These are phyloP conservation scores for Sylvia atricapilla DNA, from an alignment of 2,113 vertebrate genomes.

Conservation along the genomic window DNA sequence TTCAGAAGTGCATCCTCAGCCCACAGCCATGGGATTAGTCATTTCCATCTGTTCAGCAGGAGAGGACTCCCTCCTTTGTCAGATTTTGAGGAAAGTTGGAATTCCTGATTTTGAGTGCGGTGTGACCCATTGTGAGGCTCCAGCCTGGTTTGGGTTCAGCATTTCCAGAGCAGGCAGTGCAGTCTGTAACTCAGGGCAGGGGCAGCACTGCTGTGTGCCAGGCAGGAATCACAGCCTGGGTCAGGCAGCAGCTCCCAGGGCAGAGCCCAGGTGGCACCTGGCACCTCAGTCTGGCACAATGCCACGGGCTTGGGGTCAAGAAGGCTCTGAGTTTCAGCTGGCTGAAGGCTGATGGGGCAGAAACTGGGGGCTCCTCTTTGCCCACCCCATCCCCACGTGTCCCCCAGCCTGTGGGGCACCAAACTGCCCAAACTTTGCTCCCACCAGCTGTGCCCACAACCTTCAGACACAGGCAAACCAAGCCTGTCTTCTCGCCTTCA, in stretches of 20 bases:
- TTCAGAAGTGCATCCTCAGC: neutral
- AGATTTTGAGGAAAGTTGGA: constrained; percentile 61
- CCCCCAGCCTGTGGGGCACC: neutral
- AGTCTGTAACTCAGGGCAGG: neutral
- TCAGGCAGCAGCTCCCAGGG: neutral
- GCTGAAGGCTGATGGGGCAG: neutral
- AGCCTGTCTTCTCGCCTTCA: neutral
- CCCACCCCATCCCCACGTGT: fast-evolving
- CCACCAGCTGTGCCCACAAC: neutral
- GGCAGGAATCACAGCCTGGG: constrained; percentile 47
- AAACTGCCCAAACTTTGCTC: neutral
- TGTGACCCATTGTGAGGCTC: neutral
- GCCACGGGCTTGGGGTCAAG: neutral
- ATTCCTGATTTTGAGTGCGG: constrained; percentile 40
- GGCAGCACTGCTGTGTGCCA: neutral
- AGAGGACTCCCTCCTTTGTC: constrained; percentile 53
- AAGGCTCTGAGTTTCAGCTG: neutral
- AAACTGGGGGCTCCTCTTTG: fast-evolving
- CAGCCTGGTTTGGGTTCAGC: constrained; percentile 39
- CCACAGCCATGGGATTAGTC: constrained; percentile 12
- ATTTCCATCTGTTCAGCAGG: constrained; percentile 60
- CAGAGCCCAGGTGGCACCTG: neutral
- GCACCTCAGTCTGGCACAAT: neutral
- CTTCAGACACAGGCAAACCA: neutral
- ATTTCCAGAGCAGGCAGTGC: neutral